Evolutionary conservation across 2,797 vertebrate species (phyloP).

Genomic region (Sebastes elongatus): DNA sequence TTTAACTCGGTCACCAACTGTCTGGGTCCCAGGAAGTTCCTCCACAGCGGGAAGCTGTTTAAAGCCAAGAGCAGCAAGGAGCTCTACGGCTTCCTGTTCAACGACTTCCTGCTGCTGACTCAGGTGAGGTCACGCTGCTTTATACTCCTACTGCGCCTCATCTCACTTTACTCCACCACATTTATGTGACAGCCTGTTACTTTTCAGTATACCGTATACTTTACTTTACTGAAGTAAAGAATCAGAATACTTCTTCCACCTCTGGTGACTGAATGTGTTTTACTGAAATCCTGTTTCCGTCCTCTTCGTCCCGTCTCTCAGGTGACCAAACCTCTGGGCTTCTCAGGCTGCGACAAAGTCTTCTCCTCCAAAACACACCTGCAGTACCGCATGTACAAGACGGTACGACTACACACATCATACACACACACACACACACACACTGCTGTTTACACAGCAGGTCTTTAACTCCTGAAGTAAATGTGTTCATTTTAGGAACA

Average conservation of each 20-base stretch:
- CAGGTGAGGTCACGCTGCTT: constrained; percentile 59
- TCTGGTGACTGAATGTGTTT: no score
- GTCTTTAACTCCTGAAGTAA: no score
- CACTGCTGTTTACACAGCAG: no score
- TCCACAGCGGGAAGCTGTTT: constrained; percentile 97
- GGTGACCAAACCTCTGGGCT: constrained; percentile 94
- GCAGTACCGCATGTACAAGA: constrained; percentile 99
- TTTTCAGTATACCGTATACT: no score
- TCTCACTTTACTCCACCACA: background rate
- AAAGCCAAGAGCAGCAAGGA: constrained; percentile 99
- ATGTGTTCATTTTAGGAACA: no score
- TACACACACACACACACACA: no score
- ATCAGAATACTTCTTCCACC: background rate
- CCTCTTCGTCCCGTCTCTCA: constrained; percentile 45
- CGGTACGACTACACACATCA: constrained; percentile 80
- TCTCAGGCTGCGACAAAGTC: constrained; percentile 92
- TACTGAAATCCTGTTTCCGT: no score
- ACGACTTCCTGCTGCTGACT: constrained; percentile 98
- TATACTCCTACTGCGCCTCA: no score
- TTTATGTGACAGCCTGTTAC: background rate
- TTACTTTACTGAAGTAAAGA: background rate
- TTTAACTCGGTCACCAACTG: constrained; percentile 99
- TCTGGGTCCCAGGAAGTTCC: constrained; percentile 97
- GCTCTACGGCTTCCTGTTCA: constrained; percentile 97
- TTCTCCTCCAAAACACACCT: constrained; percentile 98